These are phyloP conservation scores for Champsocephalus gunnari DNA, from an alignment of 2,797 vertebrate genomes.

Conservation along the genomic window DNA sequence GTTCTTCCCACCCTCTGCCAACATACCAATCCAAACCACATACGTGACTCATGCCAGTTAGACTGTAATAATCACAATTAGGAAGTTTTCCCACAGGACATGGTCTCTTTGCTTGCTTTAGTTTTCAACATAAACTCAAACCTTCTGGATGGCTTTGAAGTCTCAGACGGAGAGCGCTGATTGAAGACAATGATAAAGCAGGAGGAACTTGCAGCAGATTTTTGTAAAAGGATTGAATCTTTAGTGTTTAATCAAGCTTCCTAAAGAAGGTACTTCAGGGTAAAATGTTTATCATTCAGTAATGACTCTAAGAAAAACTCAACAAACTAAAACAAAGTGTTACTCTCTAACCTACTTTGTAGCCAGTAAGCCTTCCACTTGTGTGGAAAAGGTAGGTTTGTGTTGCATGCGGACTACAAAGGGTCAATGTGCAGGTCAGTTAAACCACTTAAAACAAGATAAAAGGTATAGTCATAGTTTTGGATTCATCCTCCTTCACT, in stretches of 20 bases:
- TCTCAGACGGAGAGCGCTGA: slow-evolving; percentile 4
- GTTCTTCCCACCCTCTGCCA: background rate
- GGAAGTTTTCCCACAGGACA: slow-evolving; percentile 24
- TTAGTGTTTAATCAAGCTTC: background rate
- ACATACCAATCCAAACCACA: slow-evolving; percentile 34
- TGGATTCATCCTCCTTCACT: background rate
- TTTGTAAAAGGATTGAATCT: slow-evolving; percentile 2
- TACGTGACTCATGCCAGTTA: slow-evolving; percentile 41
- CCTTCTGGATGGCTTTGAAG: background rate
- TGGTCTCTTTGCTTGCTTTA: background rate
- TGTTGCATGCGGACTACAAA: background rate
- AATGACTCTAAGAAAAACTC: slow-evolving; percentile 3
- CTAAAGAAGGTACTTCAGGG: background rate
- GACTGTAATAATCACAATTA: slow-evolving; percentile 46
- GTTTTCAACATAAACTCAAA: slow-evolving; percentile 16
- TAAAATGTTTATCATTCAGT: background rate
- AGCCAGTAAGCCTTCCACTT: background rate
- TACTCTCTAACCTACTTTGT: background rate
- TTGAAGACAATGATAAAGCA: slow-evolving; percentile 28
- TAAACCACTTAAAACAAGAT: background rate
- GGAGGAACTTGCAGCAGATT: background rate
- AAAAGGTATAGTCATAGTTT: background rate
- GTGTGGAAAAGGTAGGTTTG: background rate
- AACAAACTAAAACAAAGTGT: background rate
- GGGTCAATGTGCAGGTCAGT: background rate